Evolutionary conservation across 1,140 invertebrate genomes (phyloP).

Genomic region (Forficula auricularia): DNA sequence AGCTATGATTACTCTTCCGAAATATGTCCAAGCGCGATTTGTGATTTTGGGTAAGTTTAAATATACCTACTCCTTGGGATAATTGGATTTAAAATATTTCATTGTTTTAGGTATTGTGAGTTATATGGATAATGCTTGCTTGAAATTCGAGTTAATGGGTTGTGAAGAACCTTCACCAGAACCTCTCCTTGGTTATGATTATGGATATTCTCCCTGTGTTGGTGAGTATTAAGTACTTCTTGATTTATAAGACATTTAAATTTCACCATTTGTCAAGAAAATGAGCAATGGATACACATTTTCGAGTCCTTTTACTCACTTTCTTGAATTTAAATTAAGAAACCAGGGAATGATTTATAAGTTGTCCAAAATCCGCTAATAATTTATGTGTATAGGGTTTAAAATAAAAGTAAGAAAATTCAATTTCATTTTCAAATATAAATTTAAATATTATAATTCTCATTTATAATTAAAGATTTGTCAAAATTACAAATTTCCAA

Average conservation of each 20-base stretch:
- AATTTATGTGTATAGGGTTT: no score
- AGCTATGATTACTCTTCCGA: slow-evolving; percentile 85
- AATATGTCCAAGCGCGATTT: slow-evolving; percentile 80
- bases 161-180: slow-evolving; percentile 68
- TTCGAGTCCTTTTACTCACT: no score
- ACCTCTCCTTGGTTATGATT: slow-evolving; percentile 78
- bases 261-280: background rate
- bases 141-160: slow-evolving; percentile 91
- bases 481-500: no score
- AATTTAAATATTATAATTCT: no score
- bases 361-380: no score
- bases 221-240: slow-evolving; percentile 39
- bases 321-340: no score
- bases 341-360: no score
- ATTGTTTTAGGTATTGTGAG: slow-evolving; percentile 60
- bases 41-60: slow-evolving; percentile 54
- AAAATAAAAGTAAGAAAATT: no score
- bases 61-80: background rate
- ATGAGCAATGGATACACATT: slow-evolving; percentile 3
- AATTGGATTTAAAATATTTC: slow-evolving; percentile 3
- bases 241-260: slow-evolving; percentile 1
- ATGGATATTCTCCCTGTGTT: slow-evolving; percentile 83
- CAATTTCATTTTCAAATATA: no score
- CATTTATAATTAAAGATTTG: no score
- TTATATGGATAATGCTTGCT: slow-evolving; percentile 88